Base-by-base conservation (phyloP, 2,113 vertebrate species). In the Egretta garzetta region DNA sequence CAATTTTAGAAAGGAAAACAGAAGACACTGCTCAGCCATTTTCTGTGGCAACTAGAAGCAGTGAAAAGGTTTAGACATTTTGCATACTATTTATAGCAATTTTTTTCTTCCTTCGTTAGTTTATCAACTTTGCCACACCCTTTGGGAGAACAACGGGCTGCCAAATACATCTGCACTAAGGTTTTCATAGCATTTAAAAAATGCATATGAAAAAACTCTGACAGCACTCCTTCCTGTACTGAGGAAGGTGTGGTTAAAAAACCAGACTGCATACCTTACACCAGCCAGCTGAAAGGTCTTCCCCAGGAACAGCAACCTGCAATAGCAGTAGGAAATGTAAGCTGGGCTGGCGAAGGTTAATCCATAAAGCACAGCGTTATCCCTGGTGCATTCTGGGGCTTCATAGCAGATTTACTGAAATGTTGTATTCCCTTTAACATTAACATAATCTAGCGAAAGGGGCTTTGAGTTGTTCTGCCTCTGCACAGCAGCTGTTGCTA, bases 71-170 rank as follows among this genome's bases (percentile, higher is more conserved):
- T 81, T 30, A 64, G 64, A 37, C 4, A 71, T 64, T 86, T 93
- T 85, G 77, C 67, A 88, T 71, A 23, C 33, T 47, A 58, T 66
- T 90, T 77, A 71, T 71, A 75, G 43, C 8, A 30, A 17, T 59
- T 85, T 90, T 90, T 81, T 94, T 60, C 81, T 93, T 88, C 64
- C 86, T 88, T 47, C 81, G 83, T 90, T 80, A 76, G 87, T 84
- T 50, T 81, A 93, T 96, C 94, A 96, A 95, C 93, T 95, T 87
- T 90, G 81, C 74, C 88, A 93, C 96, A 91, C 96, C 97, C 86
- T 79, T 60, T 23, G 24, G 55, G 79, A 97, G 90, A 92, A 84
- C 79, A 49, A 81, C 71, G 56, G n/a, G 30, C 50, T 86, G 33
- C 67, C 70, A 60, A 89, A 92, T 94, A 50, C 4, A 3, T 86